A percentile compares a stretch with the other conserved stretches of the same genome.
These are phyloP conservation scores for Tribolium castaneum DNA, from an alignment of 1,140 invertebrate species.

Conservation along the genomic window DNA sequence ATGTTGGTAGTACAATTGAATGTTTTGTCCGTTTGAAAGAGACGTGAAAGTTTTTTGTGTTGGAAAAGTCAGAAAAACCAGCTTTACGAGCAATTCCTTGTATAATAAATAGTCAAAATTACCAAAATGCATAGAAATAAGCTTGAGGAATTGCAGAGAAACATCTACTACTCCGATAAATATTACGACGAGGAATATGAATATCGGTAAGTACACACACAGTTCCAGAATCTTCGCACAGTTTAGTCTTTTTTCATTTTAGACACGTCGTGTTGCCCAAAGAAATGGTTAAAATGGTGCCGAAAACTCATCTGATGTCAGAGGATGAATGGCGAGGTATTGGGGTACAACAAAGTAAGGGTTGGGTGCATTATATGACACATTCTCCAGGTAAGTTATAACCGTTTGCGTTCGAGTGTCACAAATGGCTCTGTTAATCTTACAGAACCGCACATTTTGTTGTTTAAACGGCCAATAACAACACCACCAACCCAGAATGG, in stretches of 20 bases:
- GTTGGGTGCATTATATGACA: conserved; percentile 96
- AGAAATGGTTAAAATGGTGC: conserved; percentile 89
- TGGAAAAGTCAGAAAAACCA: not conserved
- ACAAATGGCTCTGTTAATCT: not conserved
- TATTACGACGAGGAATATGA: conserved; percentile 90
- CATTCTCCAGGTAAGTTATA: conserved; percentile 77
- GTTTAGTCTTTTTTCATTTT: conserved; percentile 59
- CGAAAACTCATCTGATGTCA: conserved; percentile 90
- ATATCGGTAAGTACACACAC: conserved; percentile 74
- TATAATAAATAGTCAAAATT: not conserved
- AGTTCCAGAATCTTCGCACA: not conserved
- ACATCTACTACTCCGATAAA: conserved; percentile 93
- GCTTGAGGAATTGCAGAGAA: conserved; percentile 55
- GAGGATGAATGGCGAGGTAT: conserved; percentile 93
- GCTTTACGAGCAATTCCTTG: not conserved
- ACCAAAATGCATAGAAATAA: conserved; percentile 52
- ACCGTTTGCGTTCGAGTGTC: not conserved
- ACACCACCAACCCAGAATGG: conserved; percentile 56
- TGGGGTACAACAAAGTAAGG: conserved; percentile 93
- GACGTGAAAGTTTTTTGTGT: conserved; percentile 33
- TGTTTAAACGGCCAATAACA: conserved; percentile 74
- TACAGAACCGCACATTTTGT: conserved; percentile 73
- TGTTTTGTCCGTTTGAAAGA: conserved; percentile 10
- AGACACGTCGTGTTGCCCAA: conserved; percentile 94
- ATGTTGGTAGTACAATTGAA: conserved; percentile 45